A percentile compares a stretch with the other conserved stretches of the same genome.
These are phyloP conservation scores for Apotomis turbidana DNA, from an alignment of 2,888 invertebrate species.

Conservation along the genomic window DNA sequence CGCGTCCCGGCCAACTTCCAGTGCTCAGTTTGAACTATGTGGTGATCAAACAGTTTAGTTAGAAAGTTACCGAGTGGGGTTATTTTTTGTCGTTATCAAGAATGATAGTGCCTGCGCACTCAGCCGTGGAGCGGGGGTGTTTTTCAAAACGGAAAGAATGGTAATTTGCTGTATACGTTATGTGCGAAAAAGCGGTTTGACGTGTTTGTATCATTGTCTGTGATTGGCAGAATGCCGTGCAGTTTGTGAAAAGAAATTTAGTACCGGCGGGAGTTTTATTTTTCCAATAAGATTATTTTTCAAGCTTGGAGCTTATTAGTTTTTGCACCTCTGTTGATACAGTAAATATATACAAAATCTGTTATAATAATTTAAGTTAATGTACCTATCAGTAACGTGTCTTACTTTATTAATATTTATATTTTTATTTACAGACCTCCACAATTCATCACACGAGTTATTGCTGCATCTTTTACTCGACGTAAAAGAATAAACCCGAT, in stretches of 20 bases:
- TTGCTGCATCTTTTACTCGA: not conserved
- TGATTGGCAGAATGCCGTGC: slow-evolving; percentile 32
- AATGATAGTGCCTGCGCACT: slow-evolving; percentile 46
- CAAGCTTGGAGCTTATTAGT: not conserved
- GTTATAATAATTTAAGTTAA: not conserved
- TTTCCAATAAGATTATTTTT: slow-evolving; percentile 9
- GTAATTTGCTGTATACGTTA: slow-evolving; percentile 35
- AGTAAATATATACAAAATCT: too few relatives aligned
- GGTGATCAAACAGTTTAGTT: slow-evolving; percentile 20
- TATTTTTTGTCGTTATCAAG: slow-evolving; percentile 46
- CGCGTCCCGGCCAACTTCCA: slow-evolving; percentile 24
- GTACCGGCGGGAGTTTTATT: not conserved
- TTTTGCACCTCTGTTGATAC: too few relatives aligned
- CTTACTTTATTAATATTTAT: not conserved
- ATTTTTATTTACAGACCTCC: not conserved
- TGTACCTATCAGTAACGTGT: not conserved
- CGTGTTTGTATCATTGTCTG: slow-evolving; percentile 25
- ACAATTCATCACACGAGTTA: not conserved
- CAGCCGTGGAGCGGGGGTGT: slow-evolving; percentile 39
- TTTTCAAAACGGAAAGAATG: slow-evolving; percentile 38
- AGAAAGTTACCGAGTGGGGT: slow-evolving; percentile 24
- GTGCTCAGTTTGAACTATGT: slow-evolving; percentile 8
- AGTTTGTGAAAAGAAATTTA: slow-evolving; percentile 3
- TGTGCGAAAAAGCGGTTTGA: slow-evolving; percentile 38
- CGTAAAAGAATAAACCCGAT: not conserved